Percentiles rank a stretch among this genome's conserved stretches.
These are phyloP conservation scores for Gopherus flavomarginatus DNA, from an alignment of 2,113 vertebrate genomes.

Conservation along the genomic window DNA sequence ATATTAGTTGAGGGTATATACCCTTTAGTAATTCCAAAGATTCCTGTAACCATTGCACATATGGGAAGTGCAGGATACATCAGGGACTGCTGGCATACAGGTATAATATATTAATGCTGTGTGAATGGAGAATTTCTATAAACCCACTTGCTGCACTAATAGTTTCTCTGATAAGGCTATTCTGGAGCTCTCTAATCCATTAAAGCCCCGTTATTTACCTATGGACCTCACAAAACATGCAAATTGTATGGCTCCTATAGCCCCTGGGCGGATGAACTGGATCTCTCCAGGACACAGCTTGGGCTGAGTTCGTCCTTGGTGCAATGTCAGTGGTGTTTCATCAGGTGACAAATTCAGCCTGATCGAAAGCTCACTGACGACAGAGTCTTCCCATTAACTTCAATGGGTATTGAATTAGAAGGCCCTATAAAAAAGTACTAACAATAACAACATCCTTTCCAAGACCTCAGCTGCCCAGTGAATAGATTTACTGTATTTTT, in stretches of 20 bases:
- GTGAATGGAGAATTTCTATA: not conserved
- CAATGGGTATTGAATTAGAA: not conserved
- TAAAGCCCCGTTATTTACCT: slow-evolving; percentile 23
- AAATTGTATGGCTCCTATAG: not conserved
- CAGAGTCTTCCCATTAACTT: rapidly evolving
- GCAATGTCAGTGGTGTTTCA: not conserved
- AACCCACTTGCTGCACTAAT: not conserved
- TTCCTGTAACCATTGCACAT: not conserved
- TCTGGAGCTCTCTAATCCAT: slow-evolving; percentile 42
- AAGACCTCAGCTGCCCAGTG: rapidly evolving
- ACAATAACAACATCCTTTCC: not conserved
- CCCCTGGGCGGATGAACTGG: rapidly evolving
- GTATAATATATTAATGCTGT: not conserved
- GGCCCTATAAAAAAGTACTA: rapidly evolving
- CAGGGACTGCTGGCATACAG: not conserved
- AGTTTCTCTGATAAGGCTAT: not conserved
- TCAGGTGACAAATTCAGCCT: rapidly evolving
- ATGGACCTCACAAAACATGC: not conserved
- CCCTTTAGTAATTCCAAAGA: not conserved
- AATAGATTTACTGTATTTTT: not conserved
- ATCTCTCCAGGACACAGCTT: not conserved
- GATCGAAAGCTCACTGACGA: not conserved
- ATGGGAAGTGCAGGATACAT: not conserved
- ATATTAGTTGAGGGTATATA: too few relatives aligned
- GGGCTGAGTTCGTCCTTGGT: not conserved